Evolutionary conservation across 1,140 invertebrate genomes (phyloP).

Genomic region (Cryptotermes secundus): DNA sequence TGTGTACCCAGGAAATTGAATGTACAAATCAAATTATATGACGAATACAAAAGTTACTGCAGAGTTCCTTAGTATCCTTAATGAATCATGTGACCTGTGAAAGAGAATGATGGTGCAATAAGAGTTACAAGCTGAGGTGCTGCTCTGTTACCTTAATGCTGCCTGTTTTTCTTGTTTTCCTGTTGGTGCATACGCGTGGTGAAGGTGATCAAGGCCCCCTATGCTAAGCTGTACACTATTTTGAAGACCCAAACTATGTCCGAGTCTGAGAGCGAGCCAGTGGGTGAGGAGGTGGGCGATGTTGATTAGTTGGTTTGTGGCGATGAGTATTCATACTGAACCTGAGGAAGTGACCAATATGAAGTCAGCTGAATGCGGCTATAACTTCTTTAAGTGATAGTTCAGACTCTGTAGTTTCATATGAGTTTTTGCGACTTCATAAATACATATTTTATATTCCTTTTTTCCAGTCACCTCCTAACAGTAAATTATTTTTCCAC

Average conservation of each 20-base stretch:
- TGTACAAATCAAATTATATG: not conserved
- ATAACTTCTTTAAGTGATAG: too few relatives aligned
- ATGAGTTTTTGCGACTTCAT: too few relatives aligned
- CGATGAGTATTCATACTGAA: not conserved
- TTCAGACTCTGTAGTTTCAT: too few relatives aligned
- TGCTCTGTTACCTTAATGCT: constrained; percentile 21
- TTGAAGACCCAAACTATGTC: constrained; percentile 80
- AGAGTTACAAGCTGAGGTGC: not conserved
- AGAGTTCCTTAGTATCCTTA: not conserved
- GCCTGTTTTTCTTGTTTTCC: constrained; percentile 30
- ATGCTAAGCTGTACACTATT: constrained; percentile 92
- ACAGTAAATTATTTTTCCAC: too few relatives aligned
- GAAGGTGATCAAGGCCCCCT: constrained; percentile 92
- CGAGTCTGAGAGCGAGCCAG: constrained; percentile 27
- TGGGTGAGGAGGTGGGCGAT: constrained; percentile 28
- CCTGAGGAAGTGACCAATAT: constrained; percentile 4
- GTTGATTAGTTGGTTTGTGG: constrained; percentile 10
- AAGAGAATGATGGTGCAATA: not conserved
- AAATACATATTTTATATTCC: too few relatives aligned
- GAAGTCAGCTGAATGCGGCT: too few relatives aligned
- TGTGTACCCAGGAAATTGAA: not conserved
- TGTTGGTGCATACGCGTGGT: constrained; percentile 7
- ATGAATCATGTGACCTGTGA: not conserved
- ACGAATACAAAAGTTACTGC: not conserved
- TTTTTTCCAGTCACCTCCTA: too few relatives aligned